Percentiles rank a stretch among this genome's conserved stretches.
phyloP scores from a whole-genome alignment of 2,113 vertebrate species.

The Cardinalis cardinalis region DNA sequence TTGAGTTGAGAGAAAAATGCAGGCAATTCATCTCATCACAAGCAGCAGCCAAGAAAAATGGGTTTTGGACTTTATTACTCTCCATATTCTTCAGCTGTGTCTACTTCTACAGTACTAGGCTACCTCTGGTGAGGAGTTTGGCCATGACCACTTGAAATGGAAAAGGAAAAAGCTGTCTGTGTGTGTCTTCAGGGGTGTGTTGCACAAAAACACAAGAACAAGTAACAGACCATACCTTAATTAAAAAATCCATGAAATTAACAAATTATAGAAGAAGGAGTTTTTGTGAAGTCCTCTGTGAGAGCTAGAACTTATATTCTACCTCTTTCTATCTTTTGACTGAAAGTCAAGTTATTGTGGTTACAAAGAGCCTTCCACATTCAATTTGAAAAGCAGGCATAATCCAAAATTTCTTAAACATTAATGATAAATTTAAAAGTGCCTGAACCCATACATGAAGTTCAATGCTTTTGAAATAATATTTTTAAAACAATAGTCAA shows the following conservation, averaged over 20 bases:
- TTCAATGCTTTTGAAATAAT: not conserved
- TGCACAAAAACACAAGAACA: not conserved
- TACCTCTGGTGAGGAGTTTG: not conserved
- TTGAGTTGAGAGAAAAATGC: not conserved
- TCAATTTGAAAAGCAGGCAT: not conserved
- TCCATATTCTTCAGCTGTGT: not conserved
- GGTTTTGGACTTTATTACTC: rapidly evolving
- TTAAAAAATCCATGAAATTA: not conserved
- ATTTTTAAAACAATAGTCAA: not conserved
- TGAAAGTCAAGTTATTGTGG: not conserved
- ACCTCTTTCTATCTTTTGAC: not conserved
- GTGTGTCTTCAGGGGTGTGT: not conserved
- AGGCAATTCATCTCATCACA: not conserved
- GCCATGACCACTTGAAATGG: not conserved
- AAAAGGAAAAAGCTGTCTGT: not conserved
- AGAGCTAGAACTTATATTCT: not conserved
- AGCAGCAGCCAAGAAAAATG: not conserved
- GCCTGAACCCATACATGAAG: not conserved
- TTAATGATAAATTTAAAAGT: not conserved
- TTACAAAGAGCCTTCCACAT: not conserved
- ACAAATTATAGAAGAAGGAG: not conserved
- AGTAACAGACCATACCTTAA: not conserved
- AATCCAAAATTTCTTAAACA: not conserved
- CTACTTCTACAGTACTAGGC: not conserved
- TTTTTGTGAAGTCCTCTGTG: not conserved